These are phyloP conservation scores for Harpagoxenus sublaevis DNA, from an alignment of 2,888 invertebrate species.

Conservation along the genomic window DNA sequence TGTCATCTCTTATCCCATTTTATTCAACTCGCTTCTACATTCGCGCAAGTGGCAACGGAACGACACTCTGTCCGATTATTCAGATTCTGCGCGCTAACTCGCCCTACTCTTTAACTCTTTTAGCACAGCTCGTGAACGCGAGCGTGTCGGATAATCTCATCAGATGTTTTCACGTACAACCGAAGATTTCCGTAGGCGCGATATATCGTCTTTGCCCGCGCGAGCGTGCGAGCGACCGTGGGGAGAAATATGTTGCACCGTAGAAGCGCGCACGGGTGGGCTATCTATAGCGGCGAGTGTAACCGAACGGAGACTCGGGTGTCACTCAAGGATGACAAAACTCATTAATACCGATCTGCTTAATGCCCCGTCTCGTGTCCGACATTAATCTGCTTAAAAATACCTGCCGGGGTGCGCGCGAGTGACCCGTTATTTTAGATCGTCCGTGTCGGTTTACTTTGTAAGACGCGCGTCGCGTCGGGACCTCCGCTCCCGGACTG, in stretches of 20 bases:
- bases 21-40: background rate
- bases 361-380: constrained; percentile 85
- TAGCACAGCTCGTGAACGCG: constrained; percentile 5
- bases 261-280: constrained; percentile 83
- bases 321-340: constrained; percentile 85
- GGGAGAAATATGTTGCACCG: constrained; percentile 76
- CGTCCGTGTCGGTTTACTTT: constrained; percentile 49
- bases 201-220: constrained; percentile 40
- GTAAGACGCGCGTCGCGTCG: constrained; percentile 1
- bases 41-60: background rate
- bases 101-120: constrained; percentile 26
- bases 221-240: constrained; percentile 15
- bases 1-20: background rate
- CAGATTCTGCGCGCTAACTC: constrained; percentile 21
- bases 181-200: constrained; percentile 50
- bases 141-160: constrained; percentile 32
- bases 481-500: background rate
- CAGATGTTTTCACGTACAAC: constrained; percentile 32
- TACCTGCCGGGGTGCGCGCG: constrained; percentile 67
- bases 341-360: constrained; percentile 86
- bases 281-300: constrained; percentile 85
- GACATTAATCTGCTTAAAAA: constrained; percentile 85
- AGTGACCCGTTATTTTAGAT: constrained; percentile 64
- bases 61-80: constrained; percentile 12
- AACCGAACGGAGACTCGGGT: constrained; percentile 84